Evolutionary conservation across 2,888 invertebrate genomes (phyloP), one percentile per base, ranked within the genome.

Genomic region (Pterobdella sp.): DNA sequence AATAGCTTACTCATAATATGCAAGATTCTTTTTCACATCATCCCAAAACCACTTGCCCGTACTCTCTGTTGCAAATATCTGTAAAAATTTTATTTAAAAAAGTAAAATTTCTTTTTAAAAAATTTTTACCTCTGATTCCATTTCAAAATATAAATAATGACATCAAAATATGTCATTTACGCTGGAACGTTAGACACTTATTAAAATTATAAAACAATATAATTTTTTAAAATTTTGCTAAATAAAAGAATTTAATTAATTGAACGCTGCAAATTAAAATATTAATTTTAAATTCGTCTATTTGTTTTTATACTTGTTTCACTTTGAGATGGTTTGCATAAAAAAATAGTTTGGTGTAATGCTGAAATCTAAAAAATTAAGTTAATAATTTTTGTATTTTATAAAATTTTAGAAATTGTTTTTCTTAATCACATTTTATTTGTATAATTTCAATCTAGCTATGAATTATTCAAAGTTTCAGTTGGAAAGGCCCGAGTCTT

Each of bases 401-500:
- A 56, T 56, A 26, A 56, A 56, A 22, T 7, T 14, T 56, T 14
- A 56, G 7, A 56, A 56, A 56, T 14, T 22, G n/a, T 56, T 7
- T 56, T 3, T 14, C 14, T 4, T 56, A 42, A 7, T 14, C 49
- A 42, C 22, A 42, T 42, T 42, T 42, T 42, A 14, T 22, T 14
- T 42, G 7, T 42, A 14, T 22, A 7, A 42, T 42, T 14, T 14
- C 49, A 14, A 14, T 42, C 22, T 14, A 22, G 22, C 22, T 42
- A 42, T 14, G 22, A 7, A 42, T 42, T 42, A 7, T 42, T 14
- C 7, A 14, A 14, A 14, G 7, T 22, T 14, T 42, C 31, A 69
- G 69, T 69, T 69, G 69, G 52, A 26, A 26, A n/a, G 22, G 71
- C 71, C 22, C 35, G 52, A 60, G 71, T 60, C 22, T 35, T 71